phyloP scores from a whole-genome alignment of 2,888 invertebrate genomes.

The Cheilosia variabilis region DNA sequence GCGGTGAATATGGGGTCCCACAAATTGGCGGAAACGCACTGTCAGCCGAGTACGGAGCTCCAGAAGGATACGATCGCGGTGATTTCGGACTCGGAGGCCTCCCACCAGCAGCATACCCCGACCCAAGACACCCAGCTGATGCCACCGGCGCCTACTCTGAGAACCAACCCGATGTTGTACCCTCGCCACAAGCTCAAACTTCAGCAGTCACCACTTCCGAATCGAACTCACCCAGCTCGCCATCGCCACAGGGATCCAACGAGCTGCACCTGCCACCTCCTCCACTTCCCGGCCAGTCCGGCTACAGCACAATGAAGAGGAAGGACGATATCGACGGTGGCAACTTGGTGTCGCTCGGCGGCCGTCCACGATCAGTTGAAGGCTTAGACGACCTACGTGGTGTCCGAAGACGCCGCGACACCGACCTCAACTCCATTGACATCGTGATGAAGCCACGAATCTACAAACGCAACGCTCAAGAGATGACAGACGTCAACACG shows the following conservation, averaged over 20 bases:
- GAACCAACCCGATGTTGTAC: constrained; percentile 91
- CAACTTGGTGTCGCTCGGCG: constrained; percentile 91
- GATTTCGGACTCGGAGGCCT: constrained; percentile 91
- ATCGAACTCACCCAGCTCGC: constrained; percentile 84
- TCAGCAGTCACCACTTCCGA: constrained; percentile 88
- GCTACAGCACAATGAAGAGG: constrained; percentile 93
- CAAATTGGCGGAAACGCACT: constrained; percentile 85
- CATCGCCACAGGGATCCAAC: constrained; percentile 85
- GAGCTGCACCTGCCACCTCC: constrained; percentile 93
- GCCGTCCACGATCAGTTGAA: constrained; percentile 94
- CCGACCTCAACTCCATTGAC: constrained; percentile 85
- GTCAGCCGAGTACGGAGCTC: constrained; percentile 88
- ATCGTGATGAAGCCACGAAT: constrained; percentile 88
- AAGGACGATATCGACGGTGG: constrained; percentile 87
- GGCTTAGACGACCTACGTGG: constrained; percentile 91
- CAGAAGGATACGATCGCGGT: constrained; percentile 84
- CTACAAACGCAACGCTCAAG: constrained; percentile 93
- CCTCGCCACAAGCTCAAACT: constrained; percentile 92
- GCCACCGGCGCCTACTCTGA: constrained; percentile 93
- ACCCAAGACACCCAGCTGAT: constrained; percentile 94
- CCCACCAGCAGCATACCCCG: constrained; percentile 93
- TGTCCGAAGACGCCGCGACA: constrained; percentile 87
- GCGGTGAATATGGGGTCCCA: constrained; percentile 87
- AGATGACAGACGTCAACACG: constrained; percentile 96
- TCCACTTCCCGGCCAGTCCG: constrained; percentile 91